Percentiles rank a stretch among this genome's conserved stretches.
These are phyloP conservation scores for Akabosia matsudoensis DNA, from an alignment of 1,140 invertebrate species.

Conservation along the genomic window DNA sequence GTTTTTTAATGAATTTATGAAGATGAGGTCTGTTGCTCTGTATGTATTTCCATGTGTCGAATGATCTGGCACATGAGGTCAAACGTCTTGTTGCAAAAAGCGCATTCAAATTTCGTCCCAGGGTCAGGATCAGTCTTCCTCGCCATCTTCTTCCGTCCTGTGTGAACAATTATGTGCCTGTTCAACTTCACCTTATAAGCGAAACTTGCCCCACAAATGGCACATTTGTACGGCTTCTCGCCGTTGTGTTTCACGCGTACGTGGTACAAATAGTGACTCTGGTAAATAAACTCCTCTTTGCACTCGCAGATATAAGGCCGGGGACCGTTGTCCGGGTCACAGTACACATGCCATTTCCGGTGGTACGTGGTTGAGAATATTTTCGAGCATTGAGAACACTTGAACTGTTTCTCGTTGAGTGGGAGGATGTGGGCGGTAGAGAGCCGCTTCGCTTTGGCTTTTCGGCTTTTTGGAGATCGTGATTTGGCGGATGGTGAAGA, in stretches of 20 bases:
- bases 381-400: not conserved
- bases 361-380: not conserved
- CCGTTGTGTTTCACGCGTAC: not conserved
- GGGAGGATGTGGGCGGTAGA: not conserved
- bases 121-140: not conserved
- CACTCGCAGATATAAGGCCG: not conserved
- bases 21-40: no score
- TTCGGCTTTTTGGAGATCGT: no score
- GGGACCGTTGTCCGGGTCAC: not conserved
- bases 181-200: not conserved
- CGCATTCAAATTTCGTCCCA: not conserved
- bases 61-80: not conserved
- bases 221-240: conserved; percentile 8
- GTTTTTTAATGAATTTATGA: no score
- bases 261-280: not conserved
- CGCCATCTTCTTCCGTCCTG: not conserved
- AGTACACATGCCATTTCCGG: not conserved
- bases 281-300: not conserved
- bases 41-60: conserved; percentile 51
- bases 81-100: conserved; percentile 40
- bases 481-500: no score
- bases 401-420: not conserved
- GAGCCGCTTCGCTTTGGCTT: not conserved
- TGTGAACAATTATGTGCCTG: not conserved
- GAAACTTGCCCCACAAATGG: not conserved